Evolutionary conservation across 2,113 vertebrate species (phyloP).

Genomic region (Cyrtonyx montezumae): DNA sequence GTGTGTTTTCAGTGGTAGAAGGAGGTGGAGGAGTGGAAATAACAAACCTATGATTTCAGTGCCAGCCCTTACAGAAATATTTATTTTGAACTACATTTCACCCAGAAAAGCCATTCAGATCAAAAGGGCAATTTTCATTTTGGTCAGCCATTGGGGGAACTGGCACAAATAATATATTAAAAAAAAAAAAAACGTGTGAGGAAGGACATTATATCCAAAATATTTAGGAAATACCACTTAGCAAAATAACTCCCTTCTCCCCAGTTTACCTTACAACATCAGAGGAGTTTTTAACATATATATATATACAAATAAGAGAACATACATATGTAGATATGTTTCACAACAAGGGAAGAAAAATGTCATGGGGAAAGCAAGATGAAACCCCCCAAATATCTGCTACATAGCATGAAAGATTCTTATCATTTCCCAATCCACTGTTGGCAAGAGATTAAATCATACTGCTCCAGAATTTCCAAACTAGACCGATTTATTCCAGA

Average conservation of each 20-base stretch:
- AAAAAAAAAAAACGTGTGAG: background rate
- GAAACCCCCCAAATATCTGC: constrained; percentile 29
- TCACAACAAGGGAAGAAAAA: constrained; percentile 60
- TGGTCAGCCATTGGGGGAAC: background rate
- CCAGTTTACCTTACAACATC: background rate
- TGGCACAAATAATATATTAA: fast-evolving
- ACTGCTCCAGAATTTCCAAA: constrained; percentile 47
- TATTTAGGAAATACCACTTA: constrained; percentile 15
- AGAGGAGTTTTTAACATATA: background rate
- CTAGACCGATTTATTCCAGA: constrained; percentile 14
- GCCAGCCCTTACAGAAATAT: background rate
- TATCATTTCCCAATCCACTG: constrained; percentile 44
- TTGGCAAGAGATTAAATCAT: constrained; percentile 59
- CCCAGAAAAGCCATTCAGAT: constrained; percentile 1
- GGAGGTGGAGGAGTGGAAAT: constrained; percentile 26
- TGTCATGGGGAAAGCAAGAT: constrained; percentile 17
- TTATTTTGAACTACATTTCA: constrained; percentile 22
- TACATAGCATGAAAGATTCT: constrained; percentile 39
- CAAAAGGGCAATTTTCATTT: constrained; percentile 15
- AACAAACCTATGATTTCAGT: background rate
- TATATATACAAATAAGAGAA: background rate
- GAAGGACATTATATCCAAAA: background rate
- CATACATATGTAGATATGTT: background rate
- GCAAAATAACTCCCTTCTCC: background rate
- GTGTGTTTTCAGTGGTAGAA: background rate